Base-by-base conservation (phyloP, 1,140 invertebrate genomes). In the Neoseiulus cucumeris region DNA sequence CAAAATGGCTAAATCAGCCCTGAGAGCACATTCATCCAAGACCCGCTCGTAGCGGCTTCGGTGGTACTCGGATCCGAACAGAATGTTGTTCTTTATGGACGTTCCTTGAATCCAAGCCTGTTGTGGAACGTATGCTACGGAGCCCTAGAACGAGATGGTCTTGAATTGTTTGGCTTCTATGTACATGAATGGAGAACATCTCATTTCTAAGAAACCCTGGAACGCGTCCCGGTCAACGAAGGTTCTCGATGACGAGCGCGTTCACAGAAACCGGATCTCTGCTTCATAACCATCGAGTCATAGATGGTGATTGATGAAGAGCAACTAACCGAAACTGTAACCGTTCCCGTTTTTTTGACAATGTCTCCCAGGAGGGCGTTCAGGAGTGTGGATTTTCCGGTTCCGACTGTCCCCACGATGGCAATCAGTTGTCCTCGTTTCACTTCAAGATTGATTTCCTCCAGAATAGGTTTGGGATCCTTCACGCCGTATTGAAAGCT, bases 391-490 rank as follows among this genome's bases (percentile, higher is more conserved):
- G 79, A 79, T 71, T 82, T 82, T 42, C 79, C 79, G 2, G 74
- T 66, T 2, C 79, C 79, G 42, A 81, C 79, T 64, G 74, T 72
- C 12, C 76, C 79, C 14, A 82, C 75, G 28, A 79, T 72, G 6
- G 78, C 79, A n/a, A 77, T 72, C 7, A 79, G 64, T 75, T 85
- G 76, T 17, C 77, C 85, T 85, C 69, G 2, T 75, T 76, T 68
- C 33, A 71, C 66, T 39, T 66, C 39, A 47, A 72, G 67, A 70
- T 66, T 65, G 22, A 74, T 68, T 59, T 72, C 68, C 7, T 44
- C 64, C 14, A 75, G 41, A 14, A 29, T 47, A n/a, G 69, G 66
- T 42, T 28, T 29, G 33, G 9, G 4, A 14, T 68, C 69, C 22
- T 67, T 45, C 20, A 55, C 47, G 42, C 66, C 64, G 69, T 69